Conservation (phyloP, 1,140 invertebrate species). For the Neodiprion lecontei region DNA sequence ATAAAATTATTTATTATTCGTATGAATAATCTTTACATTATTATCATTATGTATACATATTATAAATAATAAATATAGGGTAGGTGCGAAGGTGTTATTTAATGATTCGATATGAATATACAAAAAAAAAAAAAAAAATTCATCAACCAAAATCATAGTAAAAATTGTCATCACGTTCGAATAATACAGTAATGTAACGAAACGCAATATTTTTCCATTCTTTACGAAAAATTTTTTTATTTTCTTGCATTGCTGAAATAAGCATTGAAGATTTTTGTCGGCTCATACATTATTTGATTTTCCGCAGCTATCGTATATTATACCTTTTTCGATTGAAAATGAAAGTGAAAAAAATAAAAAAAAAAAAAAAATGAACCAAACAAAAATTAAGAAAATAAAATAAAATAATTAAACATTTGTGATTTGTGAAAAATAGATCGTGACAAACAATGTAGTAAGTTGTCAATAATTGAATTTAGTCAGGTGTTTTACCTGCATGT, state of each 20-base stretch:
- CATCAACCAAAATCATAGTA: background rate
- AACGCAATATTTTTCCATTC: too few species aligned
- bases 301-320: background rate
- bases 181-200: too few species aligned
- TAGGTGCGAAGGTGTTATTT: constrained; percentile 4
- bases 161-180: background rate
- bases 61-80: background rate
- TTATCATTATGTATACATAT: constrained; percentile 5
- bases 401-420: background rate
- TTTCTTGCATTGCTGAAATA: background rate
- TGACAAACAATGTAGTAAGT: too few species aligned
- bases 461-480: too few species aligned
- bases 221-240: too few species aligned
- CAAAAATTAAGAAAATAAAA: background rate
- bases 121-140: constrained; percentile 9
- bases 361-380: background rate
- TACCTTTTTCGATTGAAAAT: background rate
- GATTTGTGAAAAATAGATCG: background rate
- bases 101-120: constrained; percentile 5
- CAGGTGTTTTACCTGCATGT: too few species aligned
- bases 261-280: too few species aligned
- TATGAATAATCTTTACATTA: constrained; percentile 13
- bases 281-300: background rate
- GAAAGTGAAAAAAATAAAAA: background rate
- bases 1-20: constrained; percentile 14